A percentile compares a stretch with the other conserved stretches of the same genome.
phyloP scores from a whole-genome alignment of 2,888 invertebrate genomes.

The Sicus ferrugineus region DNA sequence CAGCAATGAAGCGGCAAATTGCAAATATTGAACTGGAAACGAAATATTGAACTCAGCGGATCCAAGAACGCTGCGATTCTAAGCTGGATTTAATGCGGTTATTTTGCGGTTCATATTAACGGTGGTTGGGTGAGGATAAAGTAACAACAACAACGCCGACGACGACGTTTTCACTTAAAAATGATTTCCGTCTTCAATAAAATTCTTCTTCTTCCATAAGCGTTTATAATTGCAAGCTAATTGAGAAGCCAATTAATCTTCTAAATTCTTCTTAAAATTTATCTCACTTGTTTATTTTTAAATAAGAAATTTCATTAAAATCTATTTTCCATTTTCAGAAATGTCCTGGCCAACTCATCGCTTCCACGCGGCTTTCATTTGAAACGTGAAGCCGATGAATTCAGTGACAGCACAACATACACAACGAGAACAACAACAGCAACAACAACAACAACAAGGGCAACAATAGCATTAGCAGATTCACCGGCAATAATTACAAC shows the following conservation, averaged over 20 bases:
- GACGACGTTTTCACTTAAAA: too few species aligned
- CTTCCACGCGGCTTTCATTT: constrained; percentile 43
- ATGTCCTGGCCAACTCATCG: constrained; percentile 33
- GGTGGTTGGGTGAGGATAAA: constrained; percentile 30
- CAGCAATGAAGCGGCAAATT: constrained; percentile 9
- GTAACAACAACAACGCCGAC: too few species aligned
- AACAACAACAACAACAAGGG: too few species aligned
- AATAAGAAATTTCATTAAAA: too few species aligned
- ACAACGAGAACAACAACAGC: constrained; percentile 33
- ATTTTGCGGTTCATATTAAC: background rate
- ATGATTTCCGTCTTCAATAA: too few species aligned
- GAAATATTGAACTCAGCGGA: too few species aligned
- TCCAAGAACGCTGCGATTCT: too few species aligned
- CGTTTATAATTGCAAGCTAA: too few species aligned
- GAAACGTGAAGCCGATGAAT: constrained; percentile 38
- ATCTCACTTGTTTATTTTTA: constrained; percentile 10
- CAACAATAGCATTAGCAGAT: constrained; percentile 30
- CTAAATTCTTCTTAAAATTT: too few species aligned
- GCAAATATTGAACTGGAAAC: background rate
- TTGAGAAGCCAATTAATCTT: too few species aligned
- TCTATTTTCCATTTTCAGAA: constrained; percentile 32
- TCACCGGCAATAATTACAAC: constrained; percentile 33
- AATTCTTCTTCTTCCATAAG: too few species aligned
- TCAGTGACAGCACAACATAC: constrained; percentile 26
- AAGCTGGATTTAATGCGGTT: background rate